Evolutionary conservation across 2,797 vertebrate genomes (phyloP), one percentile per base, ranked within the genome.

Genomic region (Halcyon smyrnensis): DNA sequence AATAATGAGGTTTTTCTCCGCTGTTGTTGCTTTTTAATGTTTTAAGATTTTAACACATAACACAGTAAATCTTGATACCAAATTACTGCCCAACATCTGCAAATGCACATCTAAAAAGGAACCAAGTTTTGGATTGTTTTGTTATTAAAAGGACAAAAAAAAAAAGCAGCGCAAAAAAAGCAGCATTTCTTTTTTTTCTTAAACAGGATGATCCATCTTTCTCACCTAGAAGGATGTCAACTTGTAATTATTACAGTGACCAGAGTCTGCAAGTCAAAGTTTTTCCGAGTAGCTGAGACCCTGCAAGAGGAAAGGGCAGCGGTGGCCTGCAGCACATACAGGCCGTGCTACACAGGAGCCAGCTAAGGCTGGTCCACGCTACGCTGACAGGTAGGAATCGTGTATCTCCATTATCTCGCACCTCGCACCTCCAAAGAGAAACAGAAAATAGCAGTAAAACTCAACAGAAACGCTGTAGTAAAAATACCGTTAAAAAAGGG

Each of bases 291-390:
- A 64, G 46, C 46, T 30, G 43, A 80, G 63, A 41, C 91, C 96
- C 96, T 97, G 95, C 87, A 84, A 78, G 93, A 93, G 91, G 94
- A 59, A 84, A 85, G 37, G 77, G 71, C 56, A 86, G 96, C 73
- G 91, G 96, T 92, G 91, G 87, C 90, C 95, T 89, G 96, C 94
- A 92, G 92, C 76, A 90, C 32, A 85, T 15, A 91, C 64, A 83
- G 84, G 93, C 87, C 84, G 84, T 83, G 88, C 93, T 74, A 77
- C 77, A 65, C 89, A 74, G 93, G 59, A 92, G 94, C 95, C 95
- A 53, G 59, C 95, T 34, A 60, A 28, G 51, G 63, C 10, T 5
- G n/a, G 54, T n/a, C 84, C 73, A 8, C 4, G 32, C 63, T 37
- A 67, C 51, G 53, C 62, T 78, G 84, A 64, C 89, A 93, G 84